Conservation (phyloP, 2,113 vertebrate species). For the Psilopogon haemacephalus region DNA sequence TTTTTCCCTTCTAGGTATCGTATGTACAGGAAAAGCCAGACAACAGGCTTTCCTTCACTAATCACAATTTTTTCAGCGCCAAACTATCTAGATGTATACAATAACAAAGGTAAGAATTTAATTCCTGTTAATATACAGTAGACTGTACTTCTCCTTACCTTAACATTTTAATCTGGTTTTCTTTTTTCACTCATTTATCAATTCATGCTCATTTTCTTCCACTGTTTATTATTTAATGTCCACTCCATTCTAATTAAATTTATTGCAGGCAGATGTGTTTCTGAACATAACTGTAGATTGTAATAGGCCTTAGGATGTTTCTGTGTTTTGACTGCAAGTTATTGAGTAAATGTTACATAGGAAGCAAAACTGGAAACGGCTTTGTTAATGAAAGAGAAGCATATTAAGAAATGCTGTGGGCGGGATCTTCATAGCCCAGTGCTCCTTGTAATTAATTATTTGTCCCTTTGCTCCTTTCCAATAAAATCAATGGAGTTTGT, state of each 20-base stretch:
- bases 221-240: not conserved
- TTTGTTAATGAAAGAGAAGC: not conserved
- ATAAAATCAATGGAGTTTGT: not conserved
- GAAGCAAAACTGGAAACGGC: not conserved
- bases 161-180: not conserved
- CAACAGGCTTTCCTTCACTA: constrained; percentile 98
- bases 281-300: not conserved
- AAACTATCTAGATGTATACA: constrained; percentile 99
- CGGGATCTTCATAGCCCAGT: not conserved
- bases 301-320: not conserved
- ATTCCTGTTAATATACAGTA: not conserved
- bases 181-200: not conserved
- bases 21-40: constrained; percentile 99
- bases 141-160: not conserved
- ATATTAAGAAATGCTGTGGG: not conserved
- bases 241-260: constrained; percentile 18
- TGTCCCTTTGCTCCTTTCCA: not conserved
- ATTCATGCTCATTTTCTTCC: not conserved
- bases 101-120: constrained; percentile 94
- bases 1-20: constrained; percentile 84
- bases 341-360: not conserved
- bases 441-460: not conserved
- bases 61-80: constrained; percentile 99
- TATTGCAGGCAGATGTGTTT: not conserved
- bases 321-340: constrained; percentile 1